A percentile compares a stretch with the other conserved stretches of the same genome.
Conservation (phyloP, 2,113 vertebrate genomes). For the Lathamus discolor region DNA sequence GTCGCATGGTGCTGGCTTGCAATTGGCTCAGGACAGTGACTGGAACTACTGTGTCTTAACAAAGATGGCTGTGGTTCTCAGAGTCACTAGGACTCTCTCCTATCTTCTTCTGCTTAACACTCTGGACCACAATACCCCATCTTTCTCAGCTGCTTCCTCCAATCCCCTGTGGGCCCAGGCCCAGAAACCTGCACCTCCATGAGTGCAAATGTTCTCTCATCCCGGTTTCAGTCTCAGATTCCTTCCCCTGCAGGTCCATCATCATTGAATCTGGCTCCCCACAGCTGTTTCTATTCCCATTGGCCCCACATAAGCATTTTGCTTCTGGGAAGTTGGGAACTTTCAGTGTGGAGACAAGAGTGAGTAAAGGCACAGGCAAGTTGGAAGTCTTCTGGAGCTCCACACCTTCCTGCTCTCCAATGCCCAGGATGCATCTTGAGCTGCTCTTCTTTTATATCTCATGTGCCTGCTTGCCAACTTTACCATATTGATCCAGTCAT, state of each 20-base stretch:
- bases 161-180: neutral
- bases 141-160: neutral
- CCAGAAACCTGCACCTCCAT: neutral
- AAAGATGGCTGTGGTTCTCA: neutral
- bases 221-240: neutral
- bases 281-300: neutral
- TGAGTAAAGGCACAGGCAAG: neutral
- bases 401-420: neutral
- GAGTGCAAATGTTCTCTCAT: neutral
- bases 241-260: neutral
- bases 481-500: neutral
- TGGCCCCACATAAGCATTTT: neutral
- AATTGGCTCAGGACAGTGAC: neutral
- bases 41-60: neutral
- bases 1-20: accelerated
- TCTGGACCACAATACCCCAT: neutral
- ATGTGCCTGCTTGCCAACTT: neutral
- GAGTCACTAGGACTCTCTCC: neutral
- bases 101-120: neutral
- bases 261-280: neutral
- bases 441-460: neutral
- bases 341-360: neutral
- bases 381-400: neutral
- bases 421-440: neutral
- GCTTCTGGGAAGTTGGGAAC: neutral